Evolutionary conservation across 2,888 invertebrate genomes (phyloP).

Genomic region (Hetaerina titia): DNA sequence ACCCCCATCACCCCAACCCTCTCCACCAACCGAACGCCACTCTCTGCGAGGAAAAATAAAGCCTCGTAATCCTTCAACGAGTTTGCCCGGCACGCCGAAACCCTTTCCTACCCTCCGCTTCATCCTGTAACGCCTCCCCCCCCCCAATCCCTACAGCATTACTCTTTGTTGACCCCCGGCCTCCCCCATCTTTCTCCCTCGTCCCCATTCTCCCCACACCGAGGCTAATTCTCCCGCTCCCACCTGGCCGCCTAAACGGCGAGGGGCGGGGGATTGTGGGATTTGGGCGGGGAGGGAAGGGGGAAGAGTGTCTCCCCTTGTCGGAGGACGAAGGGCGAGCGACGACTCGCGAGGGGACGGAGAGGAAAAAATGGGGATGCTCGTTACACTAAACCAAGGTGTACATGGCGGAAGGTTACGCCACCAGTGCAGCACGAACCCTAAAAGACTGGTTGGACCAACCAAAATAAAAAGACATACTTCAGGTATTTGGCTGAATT

Average conservation of each 20-base stretch:
- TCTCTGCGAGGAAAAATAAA: slow-evolving; percentile 5
- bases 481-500: too few species aligned
- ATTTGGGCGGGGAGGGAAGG: neutral
- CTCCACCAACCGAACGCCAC: neutral
- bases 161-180: neutral
- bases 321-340: neutral
- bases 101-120: neutral
- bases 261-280: neutral
- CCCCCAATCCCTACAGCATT: neutral
- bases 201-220: slow-evolving; percentile 1
- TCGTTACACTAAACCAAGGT: too few species aligned
- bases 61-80: slow-evolving; percentile 58
- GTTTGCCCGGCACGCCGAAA: slow-evolving; percentile 58
- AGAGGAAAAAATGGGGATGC: neutral
- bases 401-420: too few species aligned
- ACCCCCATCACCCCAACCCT: neutral
- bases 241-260: slow-evolving; percentile 28
- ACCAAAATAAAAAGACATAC: too few species aligned
- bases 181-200: neutral
- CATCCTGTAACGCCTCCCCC: neutral
- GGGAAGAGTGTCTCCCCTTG: neutral
- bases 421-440: too few species aligned
- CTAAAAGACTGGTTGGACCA: too few species aligned
- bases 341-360: neutral
- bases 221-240: slow-evolving; percentile 40